Conservation (phyloP, 2,888 invertebrate species). For the Harpagoxenus sublaevis region DNA sequence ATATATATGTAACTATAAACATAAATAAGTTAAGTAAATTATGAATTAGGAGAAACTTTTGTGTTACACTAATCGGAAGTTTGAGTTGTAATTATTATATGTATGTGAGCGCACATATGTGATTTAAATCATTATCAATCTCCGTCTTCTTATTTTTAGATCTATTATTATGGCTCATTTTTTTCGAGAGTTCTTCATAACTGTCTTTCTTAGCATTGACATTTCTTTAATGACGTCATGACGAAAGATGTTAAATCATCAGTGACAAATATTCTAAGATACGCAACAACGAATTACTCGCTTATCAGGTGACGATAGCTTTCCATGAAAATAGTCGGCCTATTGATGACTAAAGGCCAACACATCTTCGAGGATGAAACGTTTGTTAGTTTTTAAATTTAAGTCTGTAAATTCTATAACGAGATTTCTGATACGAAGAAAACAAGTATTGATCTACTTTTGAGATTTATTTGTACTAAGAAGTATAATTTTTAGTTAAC, state of each 20-base stretch:
- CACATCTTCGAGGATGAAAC: not conserved
- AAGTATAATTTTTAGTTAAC: not conserved
- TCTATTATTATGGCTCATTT: not conserved
- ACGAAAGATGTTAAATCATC: not conserved
- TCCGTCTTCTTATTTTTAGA: not conserved
- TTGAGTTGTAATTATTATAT: not conserved
- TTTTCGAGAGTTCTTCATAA: not conserved
- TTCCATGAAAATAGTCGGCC: constrained; percentile 15
- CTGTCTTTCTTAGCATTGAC: not conserved
- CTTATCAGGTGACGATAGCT: constrained; percentile 51
- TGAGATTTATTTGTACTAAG: not conserved
- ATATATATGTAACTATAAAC: not conserved
- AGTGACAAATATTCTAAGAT: constrained; percentile 14
- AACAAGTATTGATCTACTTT: not conserved
- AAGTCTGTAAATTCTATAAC: not conserved
- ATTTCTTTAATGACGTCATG: not conserved
- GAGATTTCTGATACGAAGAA: not conserved
- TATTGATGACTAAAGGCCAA: not conserved
- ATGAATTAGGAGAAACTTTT: not conserved
- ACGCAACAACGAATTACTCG: not conserved
- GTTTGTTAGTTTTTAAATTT: not conserved
- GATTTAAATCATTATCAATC: not conserved
- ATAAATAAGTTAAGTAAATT: not conserved
- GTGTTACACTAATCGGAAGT: not conserved
- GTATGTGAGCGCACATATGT: not conserved